Conservation (phyloP, 2,113 vertebrate genomes). For the Cyanocitta stelleri region DNA sequence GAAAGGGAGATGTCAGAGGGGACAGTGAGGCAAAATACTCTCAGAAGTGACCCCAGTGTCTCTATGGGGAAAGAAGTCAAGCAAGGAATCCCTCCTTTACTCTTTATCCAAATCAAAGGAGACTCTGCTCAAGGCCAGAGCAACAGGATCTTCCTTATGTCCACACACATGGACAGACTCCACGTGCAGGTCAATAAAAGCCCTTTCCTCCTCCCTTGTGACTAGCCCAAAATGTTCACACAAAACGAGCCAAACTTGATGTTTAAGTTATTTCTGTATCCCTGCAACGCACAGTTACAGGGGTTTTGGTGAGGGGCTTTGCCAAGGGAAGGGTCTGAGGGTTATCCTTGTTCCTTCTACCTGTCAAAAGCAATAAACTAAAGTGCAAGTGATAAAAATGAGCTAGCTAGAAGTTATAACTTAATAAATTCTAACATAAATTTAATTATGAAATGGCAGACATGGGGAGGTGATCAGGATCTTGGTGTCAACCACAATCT, state of each 20-base stretch:
- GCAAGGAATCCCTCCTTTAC: neutral
- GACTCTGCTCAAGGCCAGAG: neutral
- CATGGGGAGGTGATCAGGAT: accelerated
- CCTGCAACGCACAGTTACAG: accelerated
- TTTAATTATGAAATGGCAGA: neutral
- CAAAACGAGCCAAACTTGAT: neutral
- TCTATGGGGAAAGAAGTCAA: accelerated
- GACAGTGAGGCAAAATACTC: neutral
- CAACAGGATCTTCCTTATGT: neutral
- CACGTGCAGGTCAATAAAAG: neutral
- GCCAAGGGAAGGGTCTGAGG: neutral
- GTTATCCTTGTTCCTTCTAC: neutral
- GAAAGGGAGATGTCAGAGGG: neutral
- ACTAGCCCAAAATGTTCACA: neutral
- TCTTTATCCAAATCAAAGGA: accelerated
- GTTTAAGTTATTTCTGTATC: neutral
- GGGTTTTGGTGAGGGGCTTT: neutral
- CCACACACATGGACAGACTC: neutral
- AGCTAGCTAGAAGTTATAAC: neutral
- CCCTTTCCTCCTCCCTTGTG: neutral
- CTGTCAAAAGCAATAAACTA: neutral
- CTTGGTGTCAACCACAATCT: neutral
- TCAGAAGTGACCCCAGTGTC: neutral
- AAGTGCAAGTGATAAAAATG: neutral
- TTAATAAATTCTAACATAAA: neutral